A percentile compares a stretch with the other conserved stretches of the same genome.
phyloP scores from a whole-genome alignment of 2,888 invertebrate genomes.

The Tenthredo notha region DNA sequence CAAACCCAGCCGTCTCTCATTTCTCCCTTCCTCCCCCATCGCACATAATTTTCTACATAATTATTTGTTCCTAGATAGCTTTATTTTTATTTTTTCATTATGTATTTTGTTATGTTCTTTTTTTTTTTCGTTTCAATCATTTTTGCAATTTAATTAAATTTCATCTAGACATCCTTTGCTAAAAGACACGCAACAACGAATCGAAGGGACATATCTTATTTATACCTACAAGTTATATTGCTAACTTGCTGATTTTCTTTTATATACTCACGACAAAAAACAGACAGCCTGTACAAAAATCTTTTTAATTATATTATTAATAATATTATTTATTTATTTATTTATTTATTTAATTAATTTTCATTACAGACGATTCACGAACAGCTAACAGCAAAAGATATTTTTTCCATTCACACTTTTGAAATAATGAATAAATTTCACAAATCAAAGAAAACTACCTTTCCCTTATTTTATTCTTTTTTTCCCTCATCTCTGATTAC shows the following conservation, averaged over 20 bases:
- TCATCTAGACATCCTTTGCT: conserved; percentile 56
- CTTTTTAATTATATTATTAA: conserved; percentile 25
- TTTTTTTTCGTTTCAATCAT: conserved; percentile 44
- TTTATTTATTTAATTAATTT: conserved; percentile 54
- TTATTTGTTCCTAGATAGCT: conserved; percentile 60
- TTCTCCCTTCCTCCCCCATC: conserved; percentile 38
- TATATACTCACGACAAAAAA: conserved; percentile 41
- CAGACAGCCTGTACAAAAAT: conserved; percentile 48
- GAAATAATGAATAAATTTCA: conserved; percentile 24
- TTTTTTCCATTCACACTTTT: conserved; percentile 32
- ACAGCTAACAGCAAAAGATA: conserved; percentile 60
- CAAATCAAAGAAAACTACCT: background rate
- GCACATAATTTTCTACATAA: conserved; percentile 34
- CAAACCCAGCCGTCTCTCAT: conserved; percentile 14
- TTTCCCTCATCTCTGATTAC: background rate
- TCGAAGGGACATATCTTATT: conserved; percentile 60
- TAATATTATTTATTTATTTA: conserved; percentile 33
- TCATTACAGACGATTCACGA: conserved; percentile 59
- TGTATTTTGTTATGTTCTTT: conserved; percentile 50
- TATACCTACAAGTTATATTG: conserved; percentile 58
- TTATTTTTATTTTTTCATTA: background rate
- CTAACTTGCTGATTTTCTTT: conserved; percentile 60
- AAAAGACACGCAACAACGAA: conserved; percentile 74
- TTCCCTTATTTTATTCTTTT: background rate
- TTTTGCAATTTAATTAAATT: conserved; percentile 34